Evolutionary conservation across 2,113 vertebrate species (phyloP), one percentile per base, ranked within the genome.

Genomic region (Cyanistes caeruleus): DNA sequence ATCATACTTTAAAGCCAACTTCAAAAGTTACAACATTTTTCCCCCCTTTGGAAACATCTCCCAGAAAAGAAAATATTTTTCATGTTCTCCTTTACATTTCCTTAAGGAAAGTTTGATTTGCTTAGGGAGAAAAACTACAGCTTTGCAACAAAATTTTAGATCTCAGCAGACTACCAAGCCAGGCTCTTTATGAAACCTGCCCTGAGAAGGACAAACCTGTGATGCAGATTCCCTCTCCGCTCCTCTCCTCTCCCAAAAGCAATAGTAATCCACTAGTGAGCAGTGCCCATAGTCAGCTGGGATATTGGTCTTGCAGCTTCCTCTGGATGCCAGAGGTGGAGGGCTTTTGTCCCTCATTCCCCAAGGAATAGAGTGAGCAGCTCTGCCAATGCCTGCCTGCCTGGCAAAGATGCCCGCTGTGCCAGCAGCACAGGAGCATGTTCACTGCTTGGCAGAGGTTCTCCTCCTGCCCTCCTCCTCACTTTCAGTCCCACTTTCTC

Each of bases 91-190:
- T 93, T 95, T 84, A 56, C 5, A 0, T 89, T 87, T 96, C 80
- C 79, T 93, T 90, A 87, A 95, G 88, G 64, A 90, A 96, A 95
- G 49, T 81, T 89, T 94, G 44, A 93, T 93, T 86, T 94, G 14
- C 63, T 74, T 75, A 72, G 49, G n/a, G 65, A 84, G 73, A 43
- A 87, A 91, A 94, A 31, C 35, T 81, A 27, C 52, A 62, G 28
- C 52, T 92, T 78, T 68, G 64, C 39, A 67, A 48, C 19, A 63
- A 83, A 73, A 76, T 74, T 77, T 89, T 65, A 79, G 41, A 33
- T 89, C 70, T 95, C 20, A 1, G 33, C 43, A 74, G 55, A 55
- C 21, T 73, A 60, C 23, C 2, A 11, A 80, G 22, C 14, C 30
- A 79, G 35, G 24, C 2, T 76, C 46, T 59, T 15, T 65, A 28